Conservation (phyloP, 2,113 vertebrate species). For the Pterocles burchelli region DNA sequence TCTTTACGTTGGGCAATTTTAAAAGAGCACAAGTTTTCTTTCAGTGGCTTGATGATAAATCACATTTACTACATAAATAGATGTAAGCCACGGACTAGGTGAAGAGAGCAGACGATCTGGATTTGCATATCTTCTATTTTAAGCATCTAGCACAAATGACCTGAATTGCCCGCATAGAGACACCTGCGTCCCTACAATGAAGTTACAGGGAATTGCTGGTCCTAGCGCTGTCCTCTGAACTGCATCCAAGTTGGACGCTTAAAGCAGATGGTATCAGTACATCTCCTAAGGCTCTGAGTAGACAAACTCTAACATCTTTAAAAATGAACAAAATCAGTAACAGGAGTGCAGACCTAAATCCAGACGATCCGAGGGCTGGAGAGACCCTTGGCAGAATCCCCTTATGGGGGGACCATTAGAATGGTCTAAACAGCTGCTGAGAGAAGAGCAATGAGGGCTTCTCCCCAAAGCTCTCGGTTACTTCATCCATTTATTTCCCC, state of each 20-base stretch:
- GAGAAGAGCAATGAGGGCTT: fast-evolving
- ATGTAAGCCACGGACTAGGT: neutral
- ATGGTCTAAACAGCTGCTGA: neutral
- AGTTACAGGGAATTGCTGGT: constrained; percentile 12
- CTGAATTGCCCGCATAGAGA: neutral
- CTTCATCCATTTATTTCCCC: neutral
- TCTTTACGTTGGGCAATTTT: neutral
- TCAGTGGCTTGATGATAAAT: neutral
- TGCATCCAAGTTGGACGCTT: constrained; percentile 29
- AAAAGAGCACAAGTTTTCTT: neutral
- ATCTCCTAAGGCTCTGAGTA: neutral
- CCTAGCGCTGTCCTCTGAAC: neutral
- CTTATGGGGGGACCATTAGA: neutral
- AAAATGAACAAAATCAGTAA: neutral
- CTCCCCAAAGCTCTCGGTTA: neutral
- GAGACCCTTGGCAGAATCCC: neutral
- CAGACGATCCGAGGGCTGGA: neutral
- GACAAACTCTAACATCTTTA: neutral
- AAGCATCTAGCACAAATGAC: constrained; percentile 25
- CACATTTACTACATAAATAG: neutral
- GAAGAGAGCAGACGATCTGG: neutral
- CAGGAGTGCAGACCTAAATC: neutral
- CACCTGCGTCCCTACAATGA: constrained; percentile 18
- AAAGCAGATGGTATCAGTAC: constrained; percentile 56
- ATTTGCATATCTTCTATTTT: constrained; percentile 30